A percentile compares a stretch with the other conserved stretches of the same genome.
phyloP scores from a whole-genome alignment of 2,797 vertebrate species.

The Argya squamiceps region DNA sequence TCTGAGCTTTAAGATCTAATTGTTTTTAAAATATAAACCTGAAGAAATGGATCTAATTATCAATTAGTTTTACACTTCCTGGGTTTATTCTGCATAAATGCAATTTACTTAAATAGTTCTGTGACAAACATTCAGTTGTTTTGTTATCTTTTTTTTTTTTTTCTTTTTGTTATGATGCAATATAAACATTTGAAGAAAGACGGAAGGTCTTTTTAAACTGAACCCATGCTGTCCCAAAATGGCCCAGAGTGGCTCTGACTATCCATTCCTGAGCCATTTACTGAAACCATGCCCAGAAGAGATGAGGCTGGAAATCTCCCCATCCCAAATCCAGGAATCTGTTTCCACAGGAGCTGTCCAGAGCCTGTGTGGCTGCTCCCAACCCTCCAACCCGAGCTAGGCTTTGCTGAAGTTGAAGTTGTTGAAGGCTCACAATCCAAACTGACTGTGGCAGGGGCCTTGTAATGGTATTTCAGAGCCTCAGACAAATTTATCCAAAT shows the following conservation, averaged over 20 bases:
- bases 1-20: background rate
- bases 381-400: background rate
- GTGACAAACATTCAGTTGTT: background rate
- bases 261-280: fast-evolving
- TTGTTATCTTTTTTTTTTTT: too few species aligned
- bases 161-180: background rate
- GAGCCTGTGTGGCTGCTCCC: background rate
- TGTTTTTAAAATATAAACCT: background rate
- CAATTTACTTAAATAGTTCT: background rate
- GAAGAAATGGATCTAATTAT: background rate
- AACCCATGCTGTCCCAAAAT: background rate
- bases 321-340: background rate
- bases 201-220: too few species aligned
- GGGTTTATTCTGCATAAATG: background rate
- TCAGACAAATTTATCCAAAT: background rate
- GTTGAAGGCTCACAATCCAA: background rate
- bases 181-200: background rate
- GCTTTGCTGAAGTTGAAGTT: background rate
- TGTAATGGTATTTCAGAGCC: background rate
- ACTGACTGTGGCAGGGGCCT: background rate
- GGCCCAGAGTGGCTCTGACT: background rate
- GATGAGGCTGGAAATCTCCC: background rate
- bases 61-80: background rate
- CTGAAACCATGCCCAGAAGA: background rate
- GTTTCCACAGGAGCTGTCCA: background rate